Percentiles rank a stretch among this genome's conserved stretches.
These are phyloP conservation scores for Dastarcus helophoroides DNA, from an alignment of 2,888 invertebrate species.

Conservation along the genomic window DNA sequence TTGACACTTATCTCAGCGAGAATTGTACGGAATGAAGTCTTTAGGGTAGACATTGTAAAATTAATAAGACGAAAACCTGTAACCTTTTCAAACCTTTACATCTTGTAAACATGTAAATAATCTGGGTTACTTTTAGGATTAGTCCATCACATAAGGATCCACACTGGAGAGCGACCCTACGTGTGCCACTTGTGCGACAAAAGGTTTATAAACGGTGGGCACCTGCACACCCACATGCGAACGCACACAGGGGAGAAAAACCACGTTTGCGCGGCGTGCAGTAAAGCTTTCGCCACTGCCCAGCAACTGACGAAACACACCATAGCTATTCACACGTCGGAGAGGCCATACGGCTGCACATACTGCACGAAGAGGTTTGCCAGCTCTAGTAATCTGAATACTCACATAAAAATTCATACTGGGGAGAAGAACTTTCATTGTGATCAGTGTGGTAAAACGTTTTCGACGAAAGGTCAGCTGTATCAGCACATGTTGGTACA, in stretches of 20 bases:
- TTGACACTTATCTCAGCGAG: too few species aligned
- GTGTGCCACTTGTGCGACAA: constrained; percentile 36
- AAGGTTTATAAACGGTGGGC: constrained; percentile 35
- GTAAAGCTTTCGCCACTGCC: constrained; percentile 36
- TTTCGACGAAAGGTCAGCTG: constrained; percentile 36
- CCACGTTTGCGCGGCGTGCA: constrained; percentile 35
- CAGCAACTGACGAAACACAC: constrained; percentile 38
- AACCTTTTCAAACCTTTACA: too few species aligned
- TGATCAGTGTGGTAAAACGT: constrained; percentile 35
- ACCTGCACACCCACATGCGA: constrained; percentile 37
- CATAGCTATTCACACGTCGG: constrained; percentile 35
- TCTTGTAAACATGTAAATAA: too few species aligned
- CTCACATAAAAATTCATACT: constrained; percentile 36
- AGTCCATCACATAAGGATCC: constrained; percentile 36
- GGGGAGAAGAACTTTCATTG: constrained; percentile 38
- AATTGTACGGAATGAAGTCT: too few species aligned
- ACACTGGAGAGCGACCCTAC: constrained; percentile 36
- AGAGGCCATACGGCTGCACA: constrained; percentile 35
- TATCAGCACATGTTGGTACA: constrained; percentile 36
- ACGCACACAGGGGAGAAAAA: constrained; percentile 38
- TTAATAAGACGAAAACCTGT: too few species aligned
- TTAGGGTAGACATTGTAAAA: too few species aligned
- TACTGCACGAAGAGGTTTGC: constrained; percentile 36
- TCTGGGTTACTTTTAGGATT: constrained; percentile 26
- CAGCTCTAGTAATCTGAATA: constrained; percentile 35